Percentiles rank a stretch among this genome's conserved stretches.
These are phyloP conservation scores for Decapterus maruadsi DNA, from an alignment of 2,797 vertebrate genomes.

Conservation along the genomic window DNA sequence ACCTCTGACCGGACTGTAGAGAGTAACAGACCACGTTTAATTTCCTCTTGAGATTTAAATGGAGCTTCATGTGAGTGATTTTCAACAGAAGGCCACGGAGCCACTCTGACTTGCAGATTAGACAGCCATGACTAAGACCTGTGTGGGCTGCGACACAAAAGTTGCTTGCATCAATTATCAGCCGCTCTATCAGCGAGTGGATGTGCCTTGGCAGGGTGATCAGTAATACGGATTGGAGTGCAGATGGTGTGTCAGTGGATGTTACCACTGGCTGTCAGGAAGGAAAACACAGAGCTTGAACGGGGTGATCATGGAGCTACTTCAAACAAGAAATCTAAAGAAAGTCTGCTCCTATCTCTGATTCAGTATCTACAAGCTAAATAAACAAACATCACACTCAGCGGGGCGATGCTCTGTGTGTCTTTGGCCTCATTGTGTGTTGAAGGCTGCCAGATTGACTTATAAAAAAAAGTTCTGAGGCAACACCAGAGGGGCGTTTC, in stretches of 20 bases:
- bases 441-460: neutral
- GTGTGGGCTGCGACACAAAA: constrained; percentile 10
- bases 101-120: constrained; percentile 9
- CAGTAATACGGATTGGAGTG: neutral
- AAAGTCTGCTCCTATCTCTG: neutral
- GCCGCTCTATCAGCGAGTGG: neutral
- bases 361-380: neutral
- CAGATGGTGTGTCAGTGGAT: neutral
- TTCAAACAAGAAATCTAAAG: neutral
- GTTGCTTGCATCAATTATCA: neutral
- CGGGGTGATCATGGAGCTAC: neutral
- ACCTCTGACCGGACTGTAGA: neutral
- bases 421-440: neutral
- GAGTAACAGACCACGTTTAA: neutral
- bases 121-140: neutral
- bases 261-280: neutral
- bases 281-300: neutral
- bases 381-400: neutral
- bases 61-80: neutral
- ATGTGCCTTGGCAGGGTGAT: neutral
- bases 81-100: neutral
- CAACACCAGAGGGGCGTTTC: no score
- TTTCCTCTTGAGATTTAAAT: neutral
- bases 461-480: neutral
- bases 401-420: neutral